Evolutionary conservation across 1,140 invertebrate species (phyloP), one percentile per base, ranked within the genome.

Genomic region (Rhyacophila brunnea): DNA sequence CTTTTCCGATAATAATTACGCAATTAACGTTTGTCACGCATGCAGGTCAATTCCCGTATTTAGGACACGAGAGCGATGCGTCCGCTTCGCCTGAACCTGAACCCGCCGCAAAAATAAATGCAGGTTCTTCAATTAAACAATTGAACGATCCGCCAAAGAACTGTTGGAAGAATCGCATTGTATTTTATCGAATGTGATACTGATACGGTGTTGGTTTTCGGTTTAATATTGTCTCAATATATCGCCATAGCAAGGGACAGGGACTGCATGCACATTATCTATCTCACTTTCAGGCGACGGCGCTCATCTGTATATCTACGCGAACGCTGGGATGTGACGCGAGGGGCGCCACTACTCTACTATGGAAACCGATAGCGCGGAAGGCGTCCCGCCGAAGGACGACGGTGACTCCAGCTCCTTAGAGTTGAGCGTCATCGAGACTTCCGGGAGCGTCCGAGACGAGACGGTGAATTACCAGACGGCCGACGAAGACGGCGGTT

Each of bases 401-500:
- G 54, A 53, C 18, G 38, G 15, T 10, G 36, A 62, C 35, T 47
- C 15, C 0, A 54, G 51, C 18, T 40, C 49, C 1, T 20, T 49
- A 13, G 55, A 62, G 10, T 28, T 42, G 23, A 62, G 60, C 14
- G 18, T 57, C n/a, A 20, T 48, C 52, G 74, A 77, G 58, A 70
- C 69, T 35, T 70, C 73, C 69, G 23, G 62, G 66, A 53, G 69
- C 68, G 45, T 32, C 17, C 72, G 70, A 46, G 74, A 77, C 47
- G 66, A 71, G 6, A 58, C 61, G 1, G 28, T 63, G 9, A 58
- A 50, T 28, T 78, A 70, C 65, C 68, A 76, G 62, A 74, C 74
- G 4, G 77, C 77, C 11, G 77, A 76, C 52, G 75, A 77, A 43
- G 75, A 76, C 38, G 74, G 68, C 51, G 68, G 69, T 34, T 74